A percentile compares a stretch with the other conserved stretches of the same genome.
phyloP scores from a whole-genome alignment of 2,888 invertebrate species.

The Mamestra brassicae region DNA sequence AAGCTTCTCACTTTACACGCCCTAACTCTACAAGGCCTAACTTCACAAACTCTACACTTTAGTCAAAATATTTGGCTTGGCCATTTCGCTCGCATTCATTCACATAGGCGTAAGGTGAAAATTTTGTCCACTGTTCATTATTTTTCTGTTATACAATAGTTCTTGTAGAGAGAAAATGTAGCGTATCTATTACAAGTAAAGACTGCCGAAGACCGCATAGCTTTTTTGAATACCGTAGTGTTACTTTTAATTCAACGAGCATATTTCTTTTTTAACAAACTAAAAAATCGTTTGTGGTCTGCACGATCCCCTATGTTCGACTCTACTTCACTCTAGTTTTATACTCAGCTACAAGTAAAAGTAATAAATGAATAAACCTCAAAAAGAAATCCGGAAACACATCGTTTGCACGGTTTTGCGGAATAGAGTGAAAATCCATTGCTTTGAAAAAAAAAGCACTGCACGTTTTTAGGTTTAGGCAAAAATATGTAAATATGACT shows the following conservation, averaged over 20 bases:
- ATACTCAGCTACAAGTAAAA: not conserved
- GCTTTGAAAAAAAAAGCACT: constrained; percentile 32
- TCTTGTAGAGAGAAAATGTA: too few relatives aligned
- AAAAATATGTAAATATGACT: constrained; percentile 57
- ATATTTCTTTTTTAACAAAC: not conserved
- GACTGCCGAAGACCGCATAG: not conserved
- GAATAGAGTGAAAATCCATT: constrained; percentile 44
- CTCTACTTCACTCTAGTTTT: not conserved
- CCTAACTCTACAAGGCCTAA: too few relatives aligned
- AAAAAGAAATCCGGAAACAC: not conserved
- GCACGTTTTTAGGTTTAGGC: constrained; percentile 55
- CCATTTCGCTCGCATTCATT: too few relatives aligned
- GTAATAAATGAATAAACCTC: not conserved
- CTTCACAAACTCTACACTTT: too few relatives aligned
- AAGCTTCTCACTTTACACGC: too few relatives aligned
- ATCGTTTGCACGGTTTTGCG: constrained; percentile 19
- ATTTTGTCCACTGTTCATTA: too few relatives aligned
- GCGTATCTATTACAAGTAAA: not conserved
- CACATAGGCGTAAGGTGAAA: too few relatives aligned
- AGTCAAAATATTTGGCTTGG: too few relatives aligned
- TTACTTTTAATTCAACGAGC: not conserved
- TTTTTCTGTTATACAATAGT: too few relatives aligned
- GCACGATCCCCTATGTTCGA: not conserved
- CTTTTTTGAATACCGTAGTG: not conserved
- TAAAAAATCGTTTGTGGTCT: not conserved